Conservation (phyloP, 2,797 vertebrate species). For the Oophaga sylvatica region DNA sequence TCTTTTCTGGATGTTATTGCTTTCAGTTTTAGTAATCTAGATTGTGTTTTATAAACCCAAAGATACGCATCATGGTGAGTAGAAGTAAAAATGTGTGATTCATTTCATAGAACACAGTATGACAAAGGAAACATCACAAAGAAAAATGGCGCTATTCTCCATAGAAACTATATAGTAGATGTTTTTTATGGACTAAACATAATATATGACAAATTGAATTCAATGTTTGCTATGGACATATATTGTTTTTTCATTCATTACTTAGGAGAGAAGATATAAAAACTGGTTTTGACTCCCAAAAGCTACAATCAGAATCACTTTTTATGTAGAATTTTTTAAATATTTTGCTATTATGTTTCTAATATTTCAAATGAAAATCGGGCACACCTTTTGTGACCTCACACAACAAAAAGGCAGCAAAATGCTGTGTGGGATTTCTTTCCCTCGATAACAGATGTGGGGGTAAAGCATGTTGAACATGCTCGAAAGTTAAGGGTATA, state of each 20-base stretch:
- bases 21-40: constrained; percentile 14
- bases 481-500: no score
- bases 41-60: constrained; percentile 4
- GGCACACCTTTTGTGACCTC: no score
- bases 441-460: no score
- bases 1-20: constrained; percentile 50
- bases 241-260: neutral
- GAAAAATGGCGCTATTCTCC: neutral
- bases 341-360: no score
- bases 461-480: no score
- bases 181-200: neutral
- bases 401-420: no score
- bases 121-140: neutral
- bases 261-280: neutral
- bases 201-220: neutral
- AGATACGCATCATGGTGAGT: constrained; percentile 18
- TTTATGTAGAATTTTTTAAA: no score
- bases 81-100: neutral
- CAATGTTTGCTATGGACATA: neutral
- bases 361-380: no score
- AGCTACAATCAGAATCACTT: no score
- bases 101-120: no score
- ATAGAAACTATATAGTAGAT: neutral
- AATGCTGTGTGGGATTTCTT: no score
- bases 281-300: neutral